Conservation (phyloP, 2,888 invertebrate species). For the Sylvicola cinctus region DNA sequence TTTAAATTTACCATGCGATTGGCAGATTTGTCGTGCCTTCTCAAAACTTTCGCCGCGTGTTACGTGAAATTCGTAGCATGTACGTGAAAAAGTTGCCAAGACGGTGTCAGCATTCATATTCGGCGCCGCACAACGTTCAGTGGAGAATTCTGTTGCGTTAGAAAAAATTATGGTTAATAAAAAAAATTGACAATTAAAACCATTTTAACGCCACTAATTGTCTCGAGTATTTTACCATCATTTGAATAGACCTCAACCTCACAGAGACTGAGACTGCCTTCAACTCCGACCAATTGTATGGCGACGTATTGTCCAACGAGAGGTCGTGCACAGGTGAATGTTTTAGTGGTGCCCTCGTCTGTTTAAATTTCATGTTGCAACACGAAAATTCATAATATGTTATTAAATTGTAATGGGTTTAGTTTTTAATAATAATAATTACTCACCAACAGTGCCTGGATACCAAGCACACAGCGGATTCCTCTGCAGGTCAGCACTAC, state of each 20-base stretch:
- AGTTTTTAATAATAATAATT: constrained; percentile 28
- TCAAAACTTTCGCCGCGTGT: constrained; percentile 65
- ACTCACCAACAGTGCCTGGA: constrained; percentile 49
- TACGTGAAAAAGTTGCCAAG: constrained; percentile 62
- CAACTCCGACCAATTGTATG: constrained; percentile 74
- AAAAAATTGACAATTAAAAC: constrained; percentile 1
- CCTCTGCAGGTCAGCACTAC: constrained; percentile 64
- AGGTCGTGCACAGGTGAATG: constrained; percentile 69
- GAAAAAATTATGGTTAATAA: not conserved
- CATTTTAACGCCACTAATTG: constrained; percentile 2
- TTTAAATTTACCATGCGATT: constrained; percentile 40
- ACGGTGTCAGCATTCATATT: constrained; percentile 61
- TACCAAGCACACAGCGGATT: constrained; percentile 89
- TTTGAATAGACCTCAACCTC: constrained; percentile 86
- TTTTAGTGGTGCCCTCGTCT: constrained; percentile 84
- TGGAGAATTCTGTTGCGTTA: constrained; percentile 51
- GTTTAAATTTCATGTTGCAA: constrained; percentile 5
- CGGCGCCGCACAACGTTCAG: constrained; percentile 58
- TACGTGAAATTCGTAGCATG: constrained; percentile 76
- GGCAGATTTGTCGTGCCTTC: constrained; percentile 57
- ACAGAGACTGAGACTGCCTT: constrained; percentile 72
- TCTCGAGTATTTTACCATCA: constrained; percentile 37
- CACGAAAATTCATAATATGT: constrained; percentile 1
- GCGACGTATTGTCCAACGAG: constrained; percentile 73
- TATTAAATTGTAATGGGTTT: not conserved